A percentile compares a stretch with the other conserved stretches of the same genome.
Evolutionary conservation across 2,797 vertebrate genomes (phyloP).

Genomic region (Coilia nasus): DNA sequence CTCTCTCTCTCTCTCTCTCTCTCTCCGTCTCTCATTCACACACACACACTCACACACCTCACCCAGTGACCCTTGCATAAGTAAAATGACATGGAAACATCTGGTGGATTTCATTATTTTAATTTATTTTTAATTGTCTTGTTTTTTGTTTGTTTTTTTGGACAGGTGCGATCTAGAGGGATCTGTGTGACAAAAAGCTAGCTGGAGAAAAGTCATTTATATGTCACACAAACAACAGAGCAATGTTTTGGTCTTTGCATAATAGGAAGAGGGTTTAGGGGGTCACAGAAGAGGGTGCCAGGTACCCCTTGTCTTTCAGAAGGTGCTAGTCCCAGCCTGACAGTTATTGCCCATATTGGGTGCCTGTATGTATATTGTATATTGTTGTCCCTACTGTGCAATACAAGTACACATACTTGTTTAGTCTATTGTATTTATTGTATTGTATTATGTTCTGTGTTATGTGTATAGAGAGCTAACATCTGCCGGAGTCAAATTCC

Average conservation of each 20-base stretch:
- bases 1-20: neutral
- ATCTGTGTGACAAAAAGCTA: neutral
- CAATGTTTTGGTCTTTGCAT: neutral
- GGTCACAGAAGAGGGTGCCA: neutral
- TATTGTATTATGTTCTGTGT: too few relatives aligned
- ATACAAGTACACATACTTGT: too few relatives aligned
- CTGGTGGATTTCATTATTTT: neutral
- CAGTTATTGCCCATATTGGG: too few relatives aligned
- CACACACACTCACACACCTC: neutral
- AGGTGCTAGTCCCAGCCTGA: neutral
- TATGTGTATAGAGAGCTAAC: too few relatives aligned
- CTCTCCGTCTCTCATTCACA: neutral
- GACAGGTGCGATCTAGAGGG: neutral
- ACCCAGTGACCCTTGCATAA: neutral
- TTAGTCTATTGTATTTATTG: too few relatives aligned
- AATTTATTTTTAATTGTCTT: neutral
- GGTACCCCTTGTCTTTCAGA: neutral
- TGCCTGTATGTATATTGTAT: too few relatives aligned
- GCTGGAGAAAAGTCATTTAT: neutral
- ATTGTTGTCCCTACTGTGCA: too few relatives aligned
- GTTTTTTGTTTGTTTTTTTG: neutral
- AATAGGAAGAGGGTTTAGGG: neutral
- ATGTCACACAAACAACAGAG: neutral
- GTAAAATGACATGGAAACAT: slow-evolving; percentile 19
- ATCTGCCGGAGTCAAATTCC: too few relatives aligned